Conservation (phyloP, 2,113 vertebrate genomes). For the Lates calcarifer region DNA sequence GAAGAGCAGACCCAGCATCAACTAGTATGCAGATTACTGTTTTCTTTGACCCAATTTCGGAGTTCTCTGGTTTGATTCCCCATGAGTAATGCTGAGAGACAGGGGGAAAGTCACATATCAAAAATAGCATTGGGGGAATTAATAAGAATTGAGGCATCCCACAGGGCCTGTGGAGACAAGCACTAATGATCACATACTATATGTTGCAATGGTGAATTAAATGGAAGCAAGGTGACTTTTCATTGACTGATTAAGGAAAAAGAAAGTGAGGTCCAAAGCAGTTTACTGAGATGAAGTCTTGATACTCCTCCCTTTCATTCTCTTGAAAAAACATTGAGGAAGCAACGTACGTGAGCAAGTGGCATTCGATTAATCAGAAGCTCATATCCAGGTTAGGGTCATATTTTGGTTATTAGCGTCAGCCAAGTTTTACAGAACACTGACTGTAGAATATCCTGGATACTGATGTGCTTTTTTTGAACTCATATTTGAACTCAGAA, state of each 20-base stretch:
- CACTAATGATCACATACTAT: neutral
- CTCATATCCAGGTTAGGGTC: neutral
- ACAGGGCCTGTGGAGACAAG: neutral
- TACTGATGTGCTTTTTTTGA: too few relatives aligned
- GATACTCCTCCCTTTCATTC: neutral
- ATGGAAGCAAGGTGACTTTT: neutral
- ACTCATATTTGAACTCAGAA: too few relatives aligned
- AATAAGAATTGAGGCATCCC: constrained; percentile 1
- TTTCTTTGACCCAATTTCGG: neutral
- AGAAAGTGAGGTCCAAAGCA: neutral
- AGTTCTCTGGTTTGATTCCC: constrained; percentile 17
- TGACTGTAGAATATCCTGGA: too few relatives aligned
- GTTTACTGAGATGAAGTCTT: neutral
- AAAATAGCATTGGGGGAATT: constrained; percentile 30
- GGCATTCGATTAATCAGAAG: neutral
- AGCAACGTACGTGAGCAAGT: neutral
- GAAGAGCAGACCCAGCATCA: neutral
- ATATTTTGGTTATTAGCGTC: neutral
- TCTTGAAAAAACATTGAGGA: neutral
- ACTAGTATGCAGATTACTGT: neutral
- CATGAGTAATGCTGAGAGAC: constrained; percentile 6
- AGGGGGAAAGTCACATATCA: constrained; percentile 31
- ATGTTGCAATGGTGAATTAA: neutral
- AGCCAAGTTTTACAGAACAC: neutral
- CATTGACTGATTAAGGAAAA: neutral